phyloP scores from a whole-genome alignment of 2,797 vertebrate species.

The Catamblyrhynchus diadema region DNA sequence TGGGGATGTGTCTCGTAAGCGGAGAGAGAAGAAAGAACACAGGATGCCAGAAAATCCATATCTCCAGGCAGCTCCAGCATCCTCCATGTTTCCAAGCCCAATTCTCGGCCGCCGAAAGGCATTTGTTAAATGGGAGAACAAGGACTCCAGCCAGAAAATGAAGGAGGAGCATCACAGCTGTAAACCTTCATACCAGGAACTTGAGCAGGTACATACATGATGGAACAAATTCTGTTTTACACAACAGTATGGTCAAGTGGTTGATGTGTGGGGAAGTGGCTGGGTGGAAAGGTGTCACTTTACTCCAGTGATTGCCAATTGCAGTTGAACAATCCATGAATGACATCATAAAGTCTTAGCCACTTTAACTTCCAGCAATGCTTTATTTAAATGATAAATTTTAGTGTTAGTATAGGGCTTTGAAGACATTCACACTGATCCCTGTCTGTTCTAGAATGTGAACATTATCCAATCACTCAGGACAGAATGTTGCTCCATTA shows the following conservation, averaged over 20 bases:
- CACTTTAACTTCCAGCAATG: neutral
- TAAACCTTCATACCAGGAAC: slow-evolving; percentile 81
- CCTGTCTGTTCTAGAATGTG: neutral
- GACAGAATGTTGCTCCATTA: neutral
- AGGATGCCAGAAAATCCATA: slow-evolving; percentile 66
- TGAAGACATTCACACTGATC: neutral
- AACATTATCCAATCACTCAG: neutral
- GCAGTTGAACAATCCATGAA: neutral
- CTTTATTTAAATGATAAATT: neutral
- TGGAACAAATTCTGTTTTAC: neutral
- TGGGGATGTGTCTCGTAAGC: neutral
- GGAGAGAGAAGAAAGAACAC: slow-evolving; percentile 47
- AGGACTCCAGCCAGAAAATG: slow-evolving; percentile 80
- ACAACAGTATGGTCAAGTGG: neutral
- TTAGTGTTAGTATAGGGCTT: neutral
- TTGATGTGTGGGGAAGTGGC: neutral
- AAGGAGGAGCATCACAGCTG: slow-evolving; percentile 76
- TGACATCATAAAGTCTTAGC: neutral
- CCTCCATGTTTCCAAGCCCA: slow-evolving; percentile 85
- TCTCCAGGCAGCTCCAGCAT: slow-evolving; percentile 60
- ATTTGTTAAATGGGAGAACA: slow-evolving; percentile 94
- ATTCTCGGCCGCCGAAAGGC: slow-evolving; percentile 84
- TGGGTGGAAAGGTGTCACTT: neutral
- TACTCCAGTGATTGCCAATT: neutral
- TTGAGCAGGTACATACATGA: slow-evolving; percentile 79